phyloP scores from a whole-genome alignment of 1,140 invertebrate species.

The Chironomus striatipennis region DNA sequence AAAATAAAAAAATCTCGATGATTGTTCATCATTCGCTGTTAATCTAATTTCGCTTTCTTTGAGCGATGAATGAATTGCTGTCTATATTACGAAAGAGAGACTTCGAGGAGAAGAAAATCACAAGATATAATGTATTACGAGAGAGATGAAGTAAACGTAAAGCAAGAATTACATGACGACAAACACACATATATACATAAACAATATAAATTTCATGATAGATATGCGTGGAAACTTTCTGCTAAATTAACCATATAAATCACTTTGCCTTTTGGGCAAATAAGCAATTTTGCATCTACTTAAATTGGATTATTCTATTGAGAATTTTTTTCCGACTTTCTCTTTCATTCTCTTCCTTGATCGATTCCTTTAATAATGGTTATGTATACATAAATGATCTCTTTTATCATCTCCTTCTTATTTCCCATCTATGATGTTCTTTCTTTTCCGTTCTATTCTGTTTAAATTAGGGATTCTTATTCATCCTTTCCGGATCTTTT shows the following conservation, averaged over 20 bases:
- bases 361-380: neutral
- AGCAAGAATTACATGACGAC: neutral
- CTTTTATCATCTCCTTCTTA: neutral
- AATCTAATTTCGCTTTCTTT: neutral
- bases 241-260: slow-evolving; percentile 3
- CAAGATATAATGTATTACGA: neutral
- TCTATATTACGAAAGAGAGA: no score
- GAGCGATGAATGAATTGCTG: no score
- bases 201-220: neutral
- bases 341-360: slow-evolving; percentile 2
- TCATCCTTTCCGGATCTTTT: no score
- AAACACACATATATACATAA: neutral
- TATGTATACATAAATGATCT: neutral
- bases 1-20: neutral
- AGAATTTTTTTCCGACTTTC: neutral
- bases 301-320: slow-evolving; percentile 21
- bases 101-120: no score
- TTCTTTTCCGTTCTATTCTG: neutral
- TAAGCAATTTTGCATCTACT: slow-evolving; percentile 1
- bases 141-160: neutral
- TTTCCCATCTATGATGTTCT: neutral
- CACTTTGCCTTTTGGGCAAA: neutral
- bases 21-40: neutral
- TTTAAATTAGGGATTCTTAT: no score
- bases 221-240: neutral